phyloP scores from a whole-genome alignment of 2,888 invertebrate genomes.

The Lymantria monacha region DNA sequence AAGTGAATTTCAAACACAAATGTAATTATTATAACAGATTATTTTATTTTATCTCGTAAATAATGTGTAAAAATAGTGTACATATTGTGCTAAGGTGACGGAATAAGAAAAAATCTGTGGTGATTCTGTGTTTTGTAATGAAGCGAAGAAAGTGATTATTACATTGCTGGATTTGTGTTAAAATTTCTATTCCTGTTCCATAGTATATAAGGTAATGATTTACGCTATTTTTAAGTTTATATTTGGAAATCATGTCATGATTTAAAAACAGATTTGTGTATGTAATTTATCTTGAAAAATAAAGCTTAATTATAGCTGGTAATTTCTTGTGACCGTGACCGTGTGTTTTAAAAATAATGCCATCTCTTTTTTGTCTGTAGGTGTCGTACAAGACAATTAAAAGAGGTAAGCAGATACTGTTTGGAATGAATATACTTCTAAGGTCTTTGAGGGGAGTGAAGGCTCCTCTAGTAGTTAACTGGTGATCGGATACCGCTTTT shows the following conservation, averaged over 20 bases:
- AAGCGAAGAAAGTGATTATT: slow-evolving; percentile 45
- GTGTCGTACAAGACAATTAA: too few relatives aligned
- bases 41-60: slow-evolving; percentile 20
- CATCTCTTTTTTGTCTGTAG: too few relatives aligned
- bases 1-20: slow-evolving; percentile 42
- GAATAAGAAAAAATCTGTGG: slow-evolving; percentile 40
- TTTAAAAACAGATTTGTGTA: not conserved
- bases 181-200: slow-evolving; percentile 9
- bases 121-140: slow-evolving; percentile 43
- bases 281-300: not conserved
- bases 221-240: slow-evolving; percentile 4
- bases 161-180: slow-evolving; percentile 26
- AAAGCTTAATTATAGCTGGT: not conserved
- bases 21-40: slow-evolving; percentile 22
- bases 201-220: slow-evolving; percentile 28
- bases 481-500: too few relatives aligned
- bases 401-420: too few relatives aligned
- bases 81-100: slow-evolving; percentile 55
- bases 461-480: too few relatives aligned
- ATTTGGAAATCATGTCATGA: slow-evolving; percentile 1
- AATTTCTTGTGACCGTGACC: too few relatives aligned
- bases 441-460: too few relatives aligned
- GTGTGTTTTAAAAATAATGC: too few relatives aligned
- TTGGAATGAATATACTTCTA: too few relatives aligned
- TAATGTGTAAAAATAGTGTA: slow-evolving; percentile 65